Conservation (phyloP, 1,140 invertebrate genomes). For the Elymnias hypermnestra region DNA sequence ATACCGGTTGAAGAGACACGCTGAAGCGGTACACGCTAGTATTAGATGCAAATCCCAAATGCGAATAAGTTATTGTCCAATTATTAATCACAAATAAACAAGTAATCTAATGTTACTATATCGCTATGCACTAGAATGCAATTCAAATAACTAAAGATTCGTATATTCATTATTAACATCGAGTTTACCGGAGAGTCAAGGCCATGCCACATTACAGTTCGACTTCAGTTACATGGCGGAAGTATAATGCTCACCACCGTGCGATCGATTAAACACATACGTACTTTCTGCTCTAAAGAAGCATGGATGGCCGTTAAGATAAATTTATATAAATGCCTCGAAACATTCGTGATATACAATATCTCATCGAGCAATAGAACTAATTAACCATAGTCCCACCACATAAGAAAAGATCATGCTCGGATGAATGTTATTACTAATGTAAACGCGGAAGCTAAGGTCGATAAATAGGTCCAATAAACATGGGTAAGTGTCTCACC, state of each 20-base stretch:
- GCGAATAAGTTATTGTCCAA: slow-evolving; percentile 29
- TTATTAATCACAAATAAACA: slow-evolving; percentile 38
- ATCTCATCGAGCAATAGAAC: slow-evolving; percentile 55
- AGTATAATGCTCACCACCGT: slow-evolving; percentile 42
- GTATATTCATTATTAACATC: slow-evolving; percentile 45
- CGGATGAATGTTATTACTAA: slow-evolving; percentile 66
- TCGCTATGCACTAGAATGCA: slow-evolving; percentile 51
- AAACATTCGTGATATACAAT: slow-evolving; percentile 47
- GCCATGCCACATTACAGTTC: slow-evolving; percentile 60
- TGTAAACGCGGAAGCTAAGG: slow-evolving; percentile 60
- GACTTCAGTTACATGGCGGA: slow-evolving; percentile 29
- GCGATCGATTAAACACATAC: slow-evolving; percentile 41
- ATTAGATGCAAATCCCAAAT: slow-evolving; percentile 27
- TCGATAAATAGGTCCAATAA: slow-evolving; percentile 37
- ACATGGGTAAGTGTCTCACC: slow-evolving; percentile 76
- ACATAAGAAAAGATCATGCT: slow-evolving; percentile 66
- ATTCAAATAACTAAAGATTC: slow-evolving; percentile 41
- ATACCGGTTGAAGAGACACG: slow-evolving; percentile 10
- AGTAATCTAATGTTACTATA: slow-evolving; percentile 43
- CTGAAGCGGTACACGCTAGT: slow-evolving; percentile 12
- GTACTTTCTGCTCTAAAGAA: slow-evolving; percentile 56
- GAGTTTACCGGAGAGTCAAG: slow-evolving; percentile 39
- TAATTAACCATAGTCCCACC: slow-evolving; percentile 63
- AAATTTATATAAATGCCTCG: slow-evolving; percentile 49
- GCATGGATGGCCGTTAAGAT: slow-evolving; percentile 52